Evolutionary conservation across 2,797 vertebrate genomes (phyloP).

Genomic region (Falco novaeseelandiae): DNA sequence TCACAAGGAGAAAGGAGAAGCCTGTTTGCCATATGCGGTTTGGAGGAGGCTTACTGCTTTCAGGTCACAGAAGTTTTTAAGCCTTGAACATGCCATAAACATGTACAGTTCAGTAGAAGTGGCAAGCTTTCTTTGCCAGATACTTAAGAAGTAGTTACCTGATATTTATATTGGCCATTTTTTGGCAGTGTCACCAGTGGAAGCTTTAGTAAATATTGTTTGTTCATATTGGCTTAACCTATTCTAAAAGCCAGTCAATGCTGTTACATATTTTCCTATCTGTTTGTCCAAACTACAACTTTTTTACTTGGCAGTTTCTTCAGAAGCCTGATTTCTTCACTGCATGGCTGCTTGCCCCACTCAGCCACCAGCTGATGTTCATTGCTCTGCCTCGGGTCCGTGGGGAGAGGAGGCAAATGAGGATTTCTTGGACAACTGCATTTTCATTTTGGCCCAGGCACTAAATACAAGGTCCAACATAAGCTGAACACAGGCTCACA

Average conservation of each 20-base stretch:
- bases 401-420: background rate
- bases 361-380: background rate
- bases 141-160: background rate
- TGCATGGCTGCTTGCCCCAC: background rate
- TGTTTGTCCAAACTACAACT: slow-evolving; percentile 1
- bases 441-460: background rate
- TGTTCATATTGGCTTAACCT: background rate
- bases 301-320: slow-evolving; percentile 12
- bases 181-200: background rate
- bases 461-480: background rate
- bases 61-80: background rate
- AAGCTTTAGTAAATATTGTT: background rate
- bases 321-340: background rate
- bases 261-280: background rate
- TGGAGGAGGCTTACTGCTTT: background rate
- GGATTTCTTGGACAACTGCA: background rate
- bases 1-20: background rate
- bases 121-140: background rate
- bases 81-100: background rate
- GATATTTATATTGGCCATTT: background rate
- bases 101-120: background rate
- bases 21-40: background rate
- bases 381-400: background rate
- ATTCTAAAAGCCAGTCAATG: slow-evolving; percentile 2
- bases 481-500: background rate